Evolutionary conservation across 2,797 vertebrate species (phyloP), one percentile per base, ranked within the genome.

Genomic region (Enteromius anoplus): DNA sequence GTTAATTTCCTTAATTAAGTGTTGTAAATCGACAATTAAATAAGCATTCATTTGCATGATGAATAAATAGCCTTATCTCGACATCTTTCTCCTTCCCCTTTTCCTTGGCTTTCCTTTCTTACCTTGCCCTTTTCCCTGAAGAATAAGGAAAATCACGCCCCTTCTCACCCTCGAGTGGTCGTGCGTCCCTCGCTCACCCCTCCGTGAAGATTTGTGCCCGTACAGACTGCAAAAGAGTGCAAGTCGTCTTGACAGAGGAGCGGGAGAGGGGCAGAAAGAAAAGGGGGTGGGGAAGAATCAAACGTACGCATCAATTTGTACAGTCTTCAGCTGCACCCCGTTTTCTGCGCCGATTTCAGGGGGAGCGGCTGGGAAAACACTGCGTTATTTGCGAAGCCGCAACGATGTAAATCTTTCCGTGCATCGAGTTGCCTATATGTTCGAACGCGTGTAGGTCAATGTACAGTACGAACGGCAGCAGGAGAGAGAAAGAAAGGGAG

Each of bases 221-320:
- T 94, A 91, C 88, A 86, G 89, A 88, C 92, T 89, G 86, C 82
- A 89, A 89, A 91, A 94, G 84, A 94, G 93, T 94, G 92, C 91
- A 93, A 94, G 93, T 93, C 92, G 93, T 93, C 91, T 94, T 93
- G 86, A 89, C 85, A 89, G 90, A 92, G 91, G 90, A 91, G 90
- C 87, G 89, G 85, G 90, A 91, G 90, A 91, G 89, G 88, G 87
- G 81, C 75, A 82, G 87, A 80, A 85, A 93, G 91, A 91, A 91
- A 92, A 92, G 92, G 90, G 87, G 87, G 88, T 86, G 88, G 88
- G 88, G 86, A 84, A 79, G 86, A 90, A 86, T 90, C 93, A 91
- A 91, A 93, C 92, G 88, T 87, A 94, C 93, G 94, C 93, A 94
- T 95, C 94, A 94, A 94, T 95, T 94, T 95, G 93, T 94, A 93